phyloP scores from a whole-genome alignment of 2,797 vertebrate genomes.

The Scleropages formosus region DNA sequence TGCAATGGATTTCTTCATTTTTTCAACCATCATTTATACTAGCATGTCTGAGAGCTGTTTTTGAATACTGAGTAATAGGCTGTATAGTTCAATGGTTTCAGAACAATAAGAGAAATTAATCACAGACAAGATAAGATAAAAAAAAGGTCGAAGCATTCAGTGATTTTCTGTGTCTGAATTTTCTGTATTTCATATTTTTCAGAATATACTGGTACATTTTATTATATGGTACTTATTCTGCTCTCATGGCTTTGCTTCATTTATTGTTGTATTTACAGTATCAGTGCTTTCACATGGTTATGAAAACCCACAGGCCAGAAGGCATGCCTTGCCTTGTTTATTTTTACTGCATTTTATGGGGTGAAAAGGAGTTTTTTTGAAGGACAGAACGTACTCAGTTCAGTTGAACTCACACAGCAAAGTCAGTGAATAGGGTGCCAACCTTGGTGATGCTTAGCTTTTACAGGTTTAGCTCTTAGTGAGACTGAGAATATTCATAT shows the following conservation, averaged over 20 bases:
- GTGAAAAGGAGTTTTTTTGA: constrained; percentile 40
- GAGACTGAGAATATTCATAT: constrained; percentile 2
- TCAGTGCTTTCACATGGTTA: constrained; percentile 41
- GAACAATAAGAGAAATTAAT: neutral
- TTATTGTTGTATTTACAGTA: constrained; percentile 43
- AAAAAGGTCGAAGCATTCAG: neutral
- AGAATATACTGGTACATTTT: neutral
- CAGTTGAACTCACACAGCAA: constrained; percentile 39
- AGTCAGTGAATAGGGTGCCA: constrained; percentile 23
- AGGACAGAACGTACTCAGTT: constrained; percentile 39
- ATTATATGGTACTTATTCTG: neutral
- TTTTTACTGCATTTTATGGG: constrained; percentile 32
- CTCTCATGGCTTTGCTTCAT: constrained; percentile 41
- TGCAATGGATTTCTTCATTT: neutral
- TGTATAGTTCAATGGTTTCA: constrained; percentile 21
- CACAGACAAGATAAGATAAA: neutral
- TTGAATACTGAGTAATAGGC: constrained; percentile 28
- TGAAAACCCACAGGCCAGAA: constrained; percentile 21
- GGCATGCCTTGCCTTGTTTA: constrained; percentile 35
- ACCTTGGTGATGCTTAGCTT: neutral
- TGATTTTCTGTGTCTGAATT: neutral
- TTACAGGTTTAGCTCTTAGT: neutral
- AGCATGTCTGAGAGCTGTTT: constrained; percentile 39
- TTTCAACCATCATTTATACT: constrained; percentile 39
- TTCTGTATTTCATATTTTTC: neutral